These are phyloP conservation scores for Stegodyphus dumicola DNA, from an alignment of 1,140 invertebrate species.

Conservation along the genomic window DNA sequence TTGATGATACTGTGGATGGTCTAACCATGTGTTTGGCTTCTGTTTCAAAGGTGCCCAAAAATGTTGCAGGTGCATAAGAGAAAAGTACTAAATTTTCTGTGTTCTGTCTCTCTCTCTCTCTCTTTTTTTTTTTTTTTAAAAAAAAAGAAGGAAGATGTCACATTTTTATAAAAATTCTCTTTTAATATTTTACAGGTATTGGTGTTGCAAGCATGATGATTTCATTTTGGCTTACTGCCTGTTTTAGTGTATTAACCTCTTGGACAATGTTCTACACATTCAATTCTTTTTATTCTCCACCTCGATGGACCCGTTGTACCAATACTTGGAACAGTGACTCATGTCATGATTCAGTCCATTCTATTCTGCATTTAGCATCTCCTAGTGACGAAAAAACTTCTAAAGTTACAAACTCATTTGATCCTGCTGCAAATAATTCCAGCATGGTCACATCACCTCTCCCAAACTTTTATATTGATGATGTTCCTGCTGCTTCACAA, in stretches of 20 bases:
- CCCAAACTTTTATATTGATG: neutral
- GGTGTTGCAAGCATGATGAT: conserved; percentile 90
- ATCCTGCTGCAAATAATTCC: no score
- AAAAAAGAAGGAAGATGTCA: neutral
- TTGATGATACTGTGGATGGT: no score
- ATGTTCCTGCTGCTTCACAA: no score
- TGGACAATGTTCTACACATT: conserved; percentile 96
- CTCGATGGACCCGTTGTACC: conserved; percentile 89
- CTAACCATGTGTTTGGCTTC: neutral
- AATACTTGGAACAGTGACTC: conserved; percentile 87
- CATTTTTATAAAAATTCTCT: neutral
- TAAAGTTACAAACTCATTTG: no score
- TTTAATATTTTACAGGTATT: conserved; percentile 66
- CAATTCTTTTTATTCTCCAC: conserved; percentile 83
- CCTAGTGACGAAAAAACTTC: neutral
- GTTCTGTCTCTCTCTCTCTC: neutral
- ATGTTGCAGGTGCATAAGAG: no score
- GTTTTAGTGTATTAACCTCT: conserved; percentile 94
- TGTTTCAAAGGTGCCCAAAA: neutral
- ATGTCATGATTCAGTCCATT: conserved; percentile 73
- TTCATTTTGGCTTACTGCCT: conserved; percentile 94
- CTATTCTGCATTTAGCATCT: conserved; percentile 66
- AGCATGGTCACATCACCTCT: neutral
- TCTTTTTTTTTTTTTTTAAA: neutral
- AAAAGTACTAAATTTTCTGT: neutral